Conservation (phyloP, 2,113 vertebrate genomes). For the Salvator merianae region DNA sequence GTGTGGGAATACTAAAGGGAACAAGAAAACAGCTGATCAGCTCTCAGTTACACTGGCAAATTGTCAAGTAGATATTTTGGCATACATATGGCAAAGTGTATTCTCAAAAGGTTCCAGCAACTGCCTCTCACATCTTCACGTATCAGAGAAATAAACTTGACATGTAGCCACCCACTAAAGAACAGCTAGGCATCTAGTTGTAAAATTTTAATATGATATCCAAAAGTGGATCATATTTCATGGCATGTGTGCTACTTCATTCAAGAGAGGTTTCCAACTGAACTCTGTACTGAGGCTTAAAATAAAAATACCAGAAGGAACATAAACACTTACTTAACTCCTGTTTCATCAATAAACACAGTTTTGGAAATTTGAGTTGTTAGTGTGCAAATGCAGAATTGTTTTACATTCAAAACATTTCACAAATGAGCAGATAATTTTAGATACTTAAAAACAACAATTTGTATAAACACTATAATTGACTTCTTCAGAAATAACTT, state of each 20-base stretch:
- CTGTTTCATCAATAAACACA: not conserved
- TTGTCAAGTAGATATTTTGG: slow-evolving; percentile 14
- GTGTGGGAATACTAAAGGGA: not conserved
- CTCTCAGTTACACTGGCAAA: not conserved
- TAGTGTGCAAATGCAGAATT: not conserved
- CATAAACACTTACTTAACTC: not conserved
- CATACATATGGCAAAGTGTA: not conserved
- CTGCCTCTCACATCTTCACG: not conserved
- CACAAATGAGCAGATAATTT: not conserved
- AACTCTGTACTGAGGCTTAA: not conserved
- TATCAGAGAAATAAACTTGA: slow-evolving; percentile 21
- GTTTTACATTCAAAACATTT: slow-evolving; percentile 6
- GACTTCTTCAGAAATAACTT: not conserved
- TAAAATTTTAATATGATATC: not conserved
- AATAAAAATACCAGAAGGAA: not conserved
- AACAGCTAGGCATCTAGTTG: not conserved
- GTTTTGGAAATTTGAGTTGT: not conserved
- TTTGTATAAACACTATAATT: slow-evolving; percentile 1
- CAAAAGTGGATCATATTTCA: not conserved
- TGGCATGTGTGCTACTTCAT: slow-evolving; percentile 3
- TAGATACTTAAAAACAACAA: not conserved
- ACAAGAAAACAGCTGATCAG: not conserved
- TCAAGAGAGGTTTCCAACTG: not conserved
- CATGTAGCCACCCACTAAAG: not conserved
- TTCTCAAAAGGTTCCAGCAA: slow-evolving; percentile 6